These are phyloP conservation scores for Rhagoletis zephyria DNA, from an alignment of 1,140 invertebrate species.

Conservation along the genomic window DNA sequence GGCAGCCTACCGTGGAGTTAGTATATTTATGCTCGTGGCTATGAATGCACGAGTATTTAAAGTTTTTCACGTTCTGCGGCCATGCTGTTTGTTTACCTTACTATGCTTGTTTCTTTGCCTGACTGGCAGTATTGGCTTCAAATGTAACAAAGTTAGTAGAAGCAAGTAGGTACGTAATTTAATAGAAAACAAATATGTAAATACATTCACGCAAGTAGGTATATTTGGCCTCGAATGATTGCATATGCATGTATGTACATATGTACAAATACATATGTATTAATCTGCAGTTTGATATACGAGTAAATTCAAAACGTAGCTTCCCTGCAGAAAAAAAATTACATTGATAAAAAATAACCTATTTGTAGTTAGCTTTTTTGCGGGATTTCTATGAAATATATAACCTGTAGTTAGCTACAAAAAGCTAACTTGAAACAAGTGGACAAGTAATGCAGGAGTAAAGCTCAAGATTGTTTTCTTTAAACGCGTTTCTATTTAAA, in stretches of 20 bases:
- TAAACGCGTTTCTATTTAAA: no score
- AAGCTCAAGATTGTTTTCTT: no score
- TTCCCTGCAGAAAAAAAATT: no score
- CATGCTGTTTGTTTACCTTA: not conserved
- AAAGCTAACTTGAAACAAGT: no score
- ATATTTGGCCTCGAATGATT: not conserved
- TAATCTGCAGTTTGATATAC: no score
- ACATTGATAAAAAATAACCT: no score
- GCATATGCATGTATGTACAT: not conserved
- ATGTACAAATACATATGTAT: not conserved
- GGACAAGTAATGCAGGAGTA: no score
- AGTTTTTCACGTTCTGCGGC: not conserved
- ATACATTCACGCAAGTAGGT: not conserved
- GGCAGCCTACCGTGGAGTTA: not conserved
- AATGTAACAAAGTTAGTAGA: constrained; percentile 13
- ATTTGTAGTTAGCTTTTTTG: no score
- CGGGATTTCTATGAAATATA: no score
- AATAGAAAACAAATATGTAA: constrained; percentile 23
- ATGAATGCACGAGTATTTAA: not conserved
- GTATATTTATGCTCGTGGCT: not conserved
- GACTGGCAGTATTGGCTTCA: not conserved
- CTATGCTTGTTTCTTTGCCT: not conserved
- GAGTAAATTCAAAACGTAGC: no score
- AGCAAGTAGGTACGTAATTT: constrained; percentile 2
- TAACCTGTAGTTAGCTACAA: no score